A percentile compares a stretch with the other conserved stretches of the same genome.
These are phyloP conservation scores for Notolepis coatsorum DNA, from an alignment of 2,797 vertebrate genomes.

Conservation along the genomic window DNA sequence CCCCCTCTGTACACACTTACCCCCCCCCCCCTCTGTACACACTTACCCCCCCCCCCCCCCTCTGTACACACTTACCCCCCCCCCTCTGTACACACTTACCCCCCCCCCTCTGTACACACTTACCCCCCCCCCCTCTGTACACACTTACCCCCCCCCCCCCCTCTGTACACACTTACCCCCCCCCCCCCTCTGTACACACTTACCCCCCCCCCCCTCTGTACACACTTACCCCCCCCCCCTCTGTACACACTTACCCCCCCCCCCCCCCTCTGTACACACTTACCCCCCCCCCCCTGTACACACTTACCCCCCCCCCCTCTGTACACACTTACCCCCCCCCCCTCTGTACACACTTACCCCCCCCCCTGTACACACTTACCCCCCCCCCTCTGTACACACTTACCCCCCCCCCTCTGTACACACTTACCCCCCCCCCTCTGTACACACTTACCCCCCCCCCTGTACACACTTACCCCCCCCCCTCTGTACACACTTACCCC, in stretches of 20 bases:
- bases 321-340: too few relatives aligned
- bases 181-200: constrained; percentile 30
- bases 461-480: too few relatives aligned
- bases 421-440: constrained; percentile 30
- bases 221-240: constrained; percentile 33
- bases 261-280: too few relatives aligned
- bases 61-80: too few relatives aligned
- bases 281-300: constrained; percentile 32
- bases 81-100: constrained; percentile 24
- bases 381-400: constrained; percentile 29
- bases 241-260: constrained; percentile 30
- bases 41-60: constrained; percentile 27
- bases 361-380: too few relatives aligned
- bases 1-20: too few relatives aligned
- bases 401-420: constrained; percentile 32
- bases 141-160: constrained; percentile 30
- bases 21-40: constrained; percentile 27
- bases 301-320: constrained; percentile 28
- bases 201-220: constrained; percentile 26
- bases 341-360: constrained; percentile 27
- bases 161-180: too few relatives aligned
- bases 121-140: constrained; percentile 29
- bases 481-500: constrained; percentile 32
- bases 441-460: constrained; percentile 27
- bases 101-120: too few relatives aligned